Evolutionary conservation across 2,888 invertebrate species (phyloP), one percentile per base, ranked within the genome.

Genomic region (Galerucella pusilla): DNA sequence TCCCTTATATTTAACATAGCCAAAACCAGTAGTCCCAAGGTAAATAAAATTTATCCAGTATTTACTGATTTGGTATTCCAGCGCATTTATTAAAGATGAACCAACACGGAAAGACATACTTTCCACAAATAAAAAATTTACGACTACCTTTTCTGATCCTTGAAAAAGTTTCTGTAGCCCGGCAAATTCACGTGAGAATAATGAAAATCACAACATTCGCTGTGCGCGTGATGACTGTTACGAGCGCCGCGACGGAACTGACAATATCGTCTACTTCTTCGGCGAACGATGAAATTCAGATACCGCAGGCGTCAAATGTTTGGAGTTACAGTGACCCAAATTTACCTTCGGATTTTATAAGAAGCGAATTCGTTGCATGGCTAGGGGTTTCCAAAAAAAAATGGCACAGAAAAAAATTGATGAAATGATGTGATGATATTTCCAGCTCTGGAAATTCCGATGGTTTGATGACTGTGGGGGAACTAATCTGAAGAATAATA

Each of bases 231-330:
- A 45, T 35, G 46, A 57, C 14, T 20, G n/a, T 57, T 42, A 25
- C 65, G 71, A 35, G 57, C 65, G 71, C 65, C 71, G 71, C 71
- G 71, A 71, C 65, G 71, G 52, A 59, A 71, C 71, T 71, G 65
- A n/a, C 65, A 65, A 59, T 57, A 57, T 65, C 71, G 59, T 28
- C 71, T 65, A 64, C 65, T 71, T 65, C 71, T 65, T 65, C 57
- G 71, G 25, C 59, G 46, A 65, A 63, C 57, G 52, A 63, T 59
- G 20, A 57, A 71, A 71, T 66, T 71, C 71, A 71, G 71, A 71
- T 54, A 59, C 63, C 71, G 71, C 71, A 71, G 71, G 71, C 71
- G 71, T 71, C 65, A 66, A 71, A 63, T 59, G 71, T 71, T 45
- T 54, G 20, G 10, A 65, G 65, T 65, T 59, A 71, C 71, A 25